phyloP scores from a whole-genome alignment of 2,888 invertebrate genomes.

The Catocala sponsa region DNA sequence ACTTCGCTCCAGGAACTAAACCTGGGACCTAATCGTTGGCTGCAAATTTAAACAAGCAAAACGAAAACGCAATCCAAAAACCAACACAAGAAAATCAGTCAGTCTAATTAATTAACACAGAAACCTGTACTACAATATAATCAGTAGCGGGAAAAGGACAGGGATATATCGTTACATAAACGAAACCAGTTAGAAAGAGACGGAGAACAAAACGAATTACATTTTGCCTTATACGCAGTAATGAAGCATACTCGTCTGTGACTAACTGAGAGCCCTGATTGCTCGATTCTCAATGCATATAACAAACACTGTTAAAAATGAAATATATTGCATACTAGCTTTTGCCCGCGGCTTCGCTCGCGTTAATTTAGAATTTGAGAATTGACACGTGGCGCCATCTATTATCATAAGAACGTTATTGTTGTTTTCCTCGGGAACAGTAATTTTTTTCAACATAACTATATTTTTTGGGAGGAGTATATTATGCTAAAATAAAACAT shows the following conservation, averaged over 20 bases:
- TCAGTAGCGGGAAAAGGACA: conserved; percentile 22
- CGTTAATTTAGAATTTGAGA: no score
- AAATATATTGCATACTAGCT: conserved; percentile 4
- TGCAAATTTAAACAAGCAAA: background rate
- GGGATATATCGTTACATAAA: background rate
- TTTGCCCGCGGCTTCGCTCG: no score
- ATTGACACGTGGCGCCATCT: no score
- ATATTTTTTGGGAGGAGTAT: no score
- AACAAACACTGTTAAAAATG: background rate
- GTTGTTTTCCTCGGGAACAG: no score
- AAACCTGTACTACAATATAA: conserved; percentile 23
- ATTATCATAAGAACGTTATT: no score
- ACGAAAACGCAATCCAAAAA: conserved; percentile 7
- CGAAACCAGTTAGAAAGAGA: background rate
- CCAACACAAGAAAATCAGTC: conserved; percentile 13
- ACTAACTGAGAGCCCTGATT: conserved; percentile 39
- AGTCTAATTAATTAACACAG: conserved; percentile 30
- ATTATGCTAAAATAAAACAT: no score
- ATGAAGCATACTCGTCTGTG: conserved; percentile 30
- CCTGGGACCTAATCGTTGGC: no score
- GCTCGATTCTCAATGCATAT: conserved; percentile 29
- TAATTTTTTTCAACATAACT: no score
- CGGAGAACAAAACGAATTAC: conserved; percentile 24
- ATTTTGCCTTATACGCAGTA: conserved; percentile 37
- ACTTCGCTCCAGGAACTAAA: no score